Base-by-base conservation (phyloP, 1,140 invertebrate species). In the Achroia grisella region DNA sequence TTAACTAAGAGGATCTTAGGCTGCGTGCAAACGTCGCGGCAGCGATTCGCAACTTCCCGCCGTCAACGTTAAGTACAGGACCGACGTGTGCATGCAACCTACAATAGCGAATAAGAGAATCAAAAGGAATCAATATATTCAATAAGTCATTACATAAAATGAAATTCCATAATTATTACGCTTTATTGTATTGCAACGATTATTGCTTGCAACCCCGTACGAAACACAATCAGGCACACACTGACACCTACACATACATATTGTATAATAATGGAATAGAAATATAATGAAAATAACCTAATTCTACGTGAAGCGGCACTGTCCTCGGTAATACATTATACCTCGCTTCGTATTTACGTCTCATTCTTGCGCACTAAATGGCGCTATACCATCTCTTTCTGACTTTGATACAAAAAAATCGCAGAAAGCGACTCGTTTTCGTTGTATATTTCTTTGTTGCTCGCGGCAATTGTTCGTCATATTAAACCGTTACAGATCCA, bases 121-220 rank as follows among this genome's bases (percentile, higher is more conserved):
- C 59, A 47, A 61, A 28, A 59, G 30, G 28, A 49, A 48, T 36
- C 33, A 37, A 45, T 17, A 44, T 48, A 41, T 44, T 44, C 27
- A 46, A 54, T 45, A 39, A 49, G 49, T 64, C 51, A 62, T 50
- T 56, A 64, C 49, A 37, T 48, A 62, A 56, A 63, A 59, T 51
- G n/a, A 17, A 37, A 37, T 37, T 15, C 35, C 10, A 37, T 17
- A 37, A 59, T 39, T 56, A 57, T 43, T 57, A 52, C 43, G 34
- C 32, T 44, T 57, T 46, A 62, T 62, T 57, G 62, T 74, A 81
- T 78, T 81, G 71, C 71, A 77, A 76, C 55, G 46, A 52, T 68
- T 74, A 77, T 76, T 71, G 68, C 71, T 80, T 48, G 62, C 66
- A 71, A 75, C 6, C 17, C 6, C 44, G 48, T 63, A 67, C 53